phyloP scores from a whole-genome alignment of 2,113 vertebrate species.

The Turnix velox region DNA sequence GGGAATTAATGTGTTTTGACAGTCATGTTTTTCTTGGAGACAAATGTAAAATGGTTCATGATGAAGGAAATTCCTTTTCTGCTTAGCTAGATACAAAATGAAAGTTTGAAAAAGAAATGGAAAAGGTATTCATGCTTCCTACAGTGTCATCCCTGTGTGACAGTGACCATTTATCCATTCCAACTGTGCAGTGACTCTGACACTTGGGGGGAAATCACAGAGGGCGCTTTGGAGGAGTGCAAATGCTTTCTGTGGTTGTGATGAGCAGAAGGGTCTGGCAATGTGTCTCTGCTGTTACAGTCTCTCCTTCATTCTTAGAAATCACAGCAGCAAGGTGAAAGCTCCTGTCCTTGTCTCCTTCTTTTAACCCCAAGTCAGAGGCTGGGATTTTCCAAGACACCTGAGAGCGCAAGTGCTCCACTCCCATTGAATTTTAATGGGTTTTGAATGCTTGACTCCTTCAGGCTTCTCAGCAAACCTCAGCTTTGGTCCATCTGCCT shows the following conservation, averaged over 20 bases:
- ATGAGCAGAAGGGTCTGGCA: background rate
- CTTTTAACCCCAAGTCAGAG: background rate
- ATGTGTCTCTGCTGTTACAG: rapidly evolving
- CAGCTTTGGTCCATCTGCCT: background rate
- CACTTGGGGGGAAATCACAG: rapidly evolving
- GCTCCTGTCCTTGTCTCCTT: background rate
- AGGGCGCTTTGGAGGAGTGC: background rate
- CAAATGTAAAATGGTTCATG: background rate
- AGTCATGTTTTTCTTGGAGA: background rate
- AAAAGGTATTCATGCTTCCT: background rate
- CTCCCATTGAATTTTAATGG: background rate
- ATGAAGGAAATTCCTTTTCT: background rate
- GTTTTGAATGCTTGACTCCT: background rate
- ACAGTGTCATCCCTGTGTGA: rapidly evolving
- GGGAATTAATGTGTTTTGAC: background rate
- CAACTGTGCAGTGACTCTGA: rapidly evolving
- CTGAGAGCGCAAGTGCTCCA: rapidly evolving
- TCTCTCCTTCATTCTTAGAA: background rate
- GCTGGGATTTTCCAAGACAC: background rate
- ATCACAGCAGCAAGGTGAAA: background rate
- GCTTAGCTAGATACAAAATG: background rate
- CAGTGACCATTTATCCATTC: background rate
- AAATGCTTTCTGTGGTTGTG: background rate
- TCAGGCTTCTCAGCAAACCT: background rate
- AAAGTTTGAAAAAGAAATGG: background rate